Base-by-base conservation (phyloP, 2,888 invertebrate genomes). In the Tenthredo scrophulariae region DNA sequence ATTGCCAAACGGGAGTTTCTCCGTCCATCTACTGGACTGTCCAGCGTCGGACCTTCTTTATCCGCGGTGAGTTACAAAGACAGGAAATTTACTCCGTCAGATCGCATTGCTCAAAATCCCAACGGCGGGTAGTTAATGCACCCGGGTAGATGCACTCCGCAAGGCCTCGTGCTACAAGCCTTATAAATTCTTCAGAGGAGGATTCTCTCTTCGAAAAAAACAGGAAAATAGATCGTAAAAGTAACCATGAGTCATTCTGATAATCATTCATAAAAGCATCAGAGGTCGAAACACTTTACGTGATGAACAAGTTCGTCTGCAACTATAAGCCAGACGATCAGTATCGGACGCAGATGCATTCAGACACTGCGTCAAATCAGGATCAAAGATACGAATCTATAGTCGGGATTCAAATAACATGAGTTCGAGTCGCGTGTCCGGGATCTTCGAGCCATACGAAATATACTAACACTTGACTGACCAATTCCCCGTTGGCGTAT, bases 1-100 rank as follows among this genome's bases (percentile, higher is more conserved):
- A 80, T 80, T 62, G 80, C 37, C 26, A 80, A 80, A 80, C 80
- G 62, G 80, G 80, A 80, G 80, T 80, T 80, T 80, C 40, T 37
- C 54, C 50, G 29, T 50, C 18, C 33, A 46, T 77, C 33, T 50
- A 18, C n/a, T 46, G 6, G 77, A 54, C 29, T 50, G 15, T 29
- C 77, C 77, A 26, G 2, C 62, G 43, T 80, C 58, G 79, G 46
- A 62, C 29, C 13, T 50, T 75, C 46, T 75, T 50, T 29, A 75
- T 75, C 75, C 9, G 6, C n/a, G 7, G 15, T 22, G 26, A 13
- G 46, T 75, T 75, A 29, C 6, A 29, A 46, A 50, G 50, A 75
- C 18, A 75, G 75, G 9, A 75, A 46, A 75, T 29, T 50, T 29
- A 75, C n/a, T 72, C 18, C 22, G 18, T 50, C 50, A 29, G 50